Evolutionary conservation across 2,888 invertebrate species (phyloP).

Genomic region (Meteorus colon): DNA sequence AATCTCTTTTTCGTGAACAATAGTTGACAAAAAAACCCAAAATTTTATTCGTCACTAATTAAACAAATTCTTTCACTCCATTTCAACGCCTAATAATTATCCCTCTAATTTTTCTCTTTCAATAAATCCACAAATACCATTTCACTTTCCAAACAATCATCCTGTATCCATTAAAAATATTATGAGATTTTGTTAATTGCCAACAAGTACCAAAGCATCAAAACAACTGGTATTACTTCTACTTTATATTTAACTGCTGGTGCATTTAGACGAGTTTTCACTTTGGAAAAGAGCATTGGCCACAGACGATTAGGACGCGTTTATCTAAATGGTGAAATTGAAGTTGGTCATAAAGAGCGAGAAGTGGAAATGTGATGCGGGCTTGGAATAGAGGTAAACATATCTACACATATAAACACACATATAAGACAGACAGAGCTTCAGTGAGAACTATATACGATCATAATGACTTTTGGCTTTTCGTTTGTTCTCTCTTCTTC

Average conservation of each 20-base stretch:
- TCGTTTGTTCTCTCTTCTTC: background rate
- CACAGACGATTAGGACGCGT: conserved; percentile 31
- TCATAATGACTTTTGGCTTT: conserved; percentile 8
- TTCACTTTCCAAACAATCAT: background rate
- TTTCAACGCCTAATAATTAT: no score
- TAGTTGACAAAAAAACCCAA: no score
- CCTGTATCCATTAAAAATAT: background rate
- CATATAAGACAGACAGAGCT: background rate
- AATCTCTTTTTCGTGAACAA: no score
- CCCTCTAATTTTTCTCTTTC: background rate
- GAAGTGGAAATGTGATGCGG: conserved; percentile 19
- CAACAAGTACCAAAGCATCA: background rate
- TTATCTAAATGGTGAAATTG: conserved; percentile 62
- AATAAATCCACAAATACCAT: background rate
- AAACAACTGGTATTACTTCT: background rate
- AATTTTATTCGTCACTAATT: no score
- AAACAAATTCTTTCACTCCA: no score
- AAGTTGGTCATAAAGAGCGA: conserved; percentile 51
- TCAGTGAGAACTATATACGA: background rate
- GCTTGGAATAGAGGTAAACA: background rate
- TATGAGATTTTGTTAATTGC: background rate
- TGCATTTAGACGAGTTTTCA: conserved; percentile 24
- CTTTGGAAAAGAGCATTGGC: conserved; percentile 20
- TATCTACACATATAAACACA: background rate
- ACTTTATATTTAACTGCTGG: background rate